These are phyloP conservation scores for Bergia puertoricense DNA, from an alignment of 92 coral and sea anemone species.

Conservation along the genomic window DNA sequence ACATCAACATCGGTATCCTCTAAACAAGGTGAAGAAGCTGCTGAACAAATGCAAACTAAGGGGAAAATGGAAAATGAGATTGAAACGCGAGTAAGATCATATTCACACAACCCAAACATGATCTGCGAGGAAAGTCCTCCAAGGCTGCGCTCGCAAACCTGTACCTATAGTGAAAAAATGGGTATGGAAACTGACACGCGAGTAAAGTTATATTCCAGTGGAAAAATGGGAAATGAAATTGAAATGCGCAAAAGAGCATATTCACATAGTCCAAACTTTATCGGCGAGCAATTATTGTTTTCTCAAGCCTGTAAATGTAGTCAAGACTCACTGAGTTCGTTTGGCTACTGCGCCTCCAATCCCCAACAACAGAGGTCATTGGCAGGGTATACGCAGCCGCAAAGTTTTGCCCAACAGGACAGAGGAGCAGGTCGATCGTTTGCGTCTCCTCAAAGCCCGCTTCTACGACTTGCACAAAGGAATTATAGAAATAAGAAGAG, in stretches of 20 bases:
- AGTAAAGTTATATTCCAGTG: neutral
- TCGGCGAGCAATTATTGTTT: neutral
- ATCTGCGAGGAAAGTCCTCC: neutral
- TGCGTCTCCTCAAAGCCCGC: neutral
- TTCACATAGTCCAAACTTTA: neutral
- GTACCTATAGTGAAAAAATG: neutral
- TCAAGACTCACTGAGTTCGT: no score
- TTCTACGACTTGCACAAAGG: neutral
- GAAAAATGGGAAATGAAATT: neutral
- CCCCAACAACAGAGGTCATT: neutral
- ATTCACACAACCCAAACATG: neutral
- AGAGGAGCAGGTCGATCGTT: neutral
- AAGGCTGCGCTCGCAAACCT: neutral
- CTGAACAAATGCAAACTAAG: neutral
- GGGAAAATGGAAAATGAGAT: neutral
- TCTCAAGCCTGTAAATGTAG: neutral
- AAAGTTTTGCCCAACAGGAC: neutral
- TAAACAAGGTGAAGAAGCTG: neutral
- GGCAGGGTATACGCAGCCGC: neutral
- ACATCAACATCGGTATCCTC: neutral
- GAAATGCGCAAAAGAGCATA: neutral
- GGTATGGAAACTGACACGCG: neutral
- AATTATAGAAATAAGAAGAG: neutral
- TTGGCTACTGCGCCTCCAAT: neutral
- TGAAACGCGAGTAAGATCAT: neutral